phyloP scores from a whole-genome alignment of 1,140 invertebrate genomes.

The Papilio xuthus region DNA sequence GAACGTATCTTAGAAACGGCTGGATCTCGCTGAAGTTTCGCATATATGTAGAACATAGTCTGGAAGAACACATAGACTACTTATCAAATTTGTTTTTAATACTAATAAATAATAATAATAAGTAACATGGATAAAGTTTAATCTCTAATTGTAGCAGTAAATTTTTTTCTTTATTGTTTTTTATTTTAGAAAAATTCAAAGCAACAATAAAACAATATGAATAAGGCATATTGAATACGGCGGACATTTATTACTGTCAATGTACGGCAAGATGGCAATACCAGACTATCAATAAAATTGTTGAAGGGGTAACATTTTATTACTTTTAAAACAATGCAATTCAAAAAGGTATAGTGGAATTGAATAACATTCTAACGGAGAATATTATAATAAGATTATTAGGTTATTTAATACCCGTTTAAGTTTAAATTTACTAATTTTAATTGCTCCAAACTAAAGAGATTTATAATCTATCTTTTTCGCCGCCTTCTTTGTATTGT shows the following conservation, averaged over 20 bases:
- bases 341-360: not conserved
- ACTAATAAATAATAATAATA: too few relatives aligned
- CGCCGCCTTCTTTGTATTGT: not conserved
- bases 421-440: not conserved
- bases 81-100: too few relatives aligned
- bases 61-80: too few relatives aligned
- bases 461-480: not conserved
- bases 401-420: not conserved
- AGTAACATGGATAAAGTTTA: not conserved
- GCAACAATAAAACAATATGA: slow-evolving; percentile 6
- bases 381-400: not conserved
- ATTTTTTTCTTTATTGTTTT: not conserved
- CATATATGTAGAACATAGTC: too few relatives aligned
- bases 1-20: too few relatives aligned
- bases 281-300: slow-evolving; percentile 10
- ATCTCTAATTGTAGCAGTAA: not conserved
- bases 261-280: not conserved
- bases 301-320: not conserved
- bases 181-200: not conserved
- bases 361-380: not conserved
- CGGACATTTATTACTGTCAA: not conserved
- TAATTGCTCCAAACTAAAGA: too few relatives aligned
- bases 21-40: too few relatives aligned
- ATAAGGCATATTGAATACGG: not conserved
- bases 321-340: slow-evolving; percentile 18